phyloP scores from a whole-genome alignment of 2,888 invertebrate species.

The Litoditis marina region DNA sequence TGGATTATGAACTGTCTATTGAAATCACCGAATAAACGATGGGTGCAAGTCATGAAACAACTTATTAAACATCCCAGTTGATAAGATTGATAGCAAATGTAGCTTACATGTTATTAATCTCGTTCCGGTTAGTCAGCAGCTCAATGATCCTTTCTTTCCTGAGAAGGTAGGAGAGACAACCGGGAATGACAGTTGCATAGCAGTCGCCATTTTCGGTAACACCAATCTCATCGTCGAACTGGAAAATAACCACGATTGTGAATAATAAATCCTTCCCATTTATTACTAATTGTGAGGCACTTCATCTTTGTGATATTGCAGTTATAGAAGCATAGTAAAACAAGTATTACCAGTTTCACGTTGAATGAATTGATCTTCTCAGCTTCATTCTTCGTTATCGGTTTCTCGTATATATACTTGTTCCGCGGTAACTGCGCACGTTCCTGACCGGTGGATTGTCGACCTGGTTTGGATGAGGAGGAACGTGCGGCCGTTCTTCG shows the following conservation, averaged over 20 bases:
- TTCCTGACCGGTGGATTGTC: slow-evolving; percentile 2
- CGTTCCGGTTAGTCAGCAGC: slow-evolving; percentile 24
- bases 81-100: background rate
- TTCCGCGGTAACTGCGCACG: slow-evolving; percentile 9
- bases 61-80: no score
- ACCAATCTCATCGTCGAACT: slow-evolving; percentile 41
- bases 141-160: slow-evolving; percentile 40
- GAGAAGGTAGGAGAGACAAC: slow-evolving; percentile 36
- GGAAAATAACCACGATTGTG: slow-evolving; percentile 11
- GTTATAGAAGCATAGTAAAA: no score
- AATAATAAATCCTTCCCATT: no score
- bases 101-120: slow-evolving; percentile 27
- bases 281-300: no score
- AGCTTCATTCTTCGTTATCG: slow-evolving; percentile 30
- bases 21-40: no score
- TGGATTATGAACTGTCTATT: no score
- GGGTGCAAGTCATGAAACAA: no score
- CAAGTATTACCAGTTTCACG: slow-evolving; percentile 26
- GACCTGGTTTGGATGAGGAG: background rate
- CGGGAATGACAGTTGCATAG: slow-evolving; percentile 39
- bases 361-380: slow-evolving; percentile 27
- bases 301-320: no score
- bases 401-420: slow-evolving; percentile 25
- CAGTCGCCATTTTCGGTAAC: slow-evolving; percentile 36
- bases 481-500: background rate